Base-by-base conservation (phyloP, 2,888 invertebrate genomes). In the Tyria jacobaeae region DNA sequence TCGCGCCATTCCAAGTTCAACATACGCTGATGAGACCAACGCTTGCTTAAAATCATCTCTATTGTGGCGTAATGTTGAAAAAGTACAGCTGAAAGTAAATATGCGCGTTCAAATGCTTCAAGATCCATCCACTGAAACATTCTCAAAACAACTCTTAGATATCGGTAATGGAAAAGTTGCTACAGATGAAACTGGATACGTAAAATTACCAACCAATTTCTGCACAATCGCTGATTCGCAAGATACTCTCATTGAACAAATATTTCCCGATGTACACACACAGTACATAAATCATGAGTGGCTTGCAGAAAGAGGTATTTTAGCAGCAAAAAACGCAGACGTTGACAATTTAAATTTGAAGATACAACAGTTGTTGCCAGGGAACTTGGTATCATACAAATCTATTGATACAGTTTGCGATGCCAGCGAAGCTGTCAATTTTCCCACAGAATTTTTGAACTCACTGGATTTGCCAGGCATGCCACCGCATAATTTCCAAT, bases 401-500 rank as follows among this genome's bases (percentile, higher is more conserved):
- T 66, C 66, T 21, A 31, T 73, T 47, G 64, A 68, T 52, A 57
- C 62, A 9, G 34, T 50, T 50, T 60, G 39, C 24, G 60, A 68
- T n/a, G n/a, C 62, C 54, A 59, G 64, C 56, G 70, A 66, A 6
- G 66, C 61, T 34, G 56, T 66, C 21, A 67, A 69, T 15, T 69
- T 59, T 65, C 67, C 65, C n/a, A 57, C 66, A 0, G 65, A 72
- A 50, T 70, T 70, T 58, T 65, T 68, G 56, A 70, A 73, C 44
- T 68, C 66, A 34, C 54, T 72, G 53, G 62, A 65, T 21, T 27
- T 27, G 27, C 27, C 27, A 27, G 27, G 27, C 27, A 27, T 27
- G 63, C 72, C 75, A 68, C 66, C 68, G 61, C 74, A 80, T 71
- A 76, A 77, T 76, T 75, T 82, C 70, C 64, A 51, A 24, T 71